Evolutionary conservation across 2,888 invertebrate genomes (phyloP), one percentile per base, ranked within the genome.

Genomic region (Eustalomyia histrio): DNA sequence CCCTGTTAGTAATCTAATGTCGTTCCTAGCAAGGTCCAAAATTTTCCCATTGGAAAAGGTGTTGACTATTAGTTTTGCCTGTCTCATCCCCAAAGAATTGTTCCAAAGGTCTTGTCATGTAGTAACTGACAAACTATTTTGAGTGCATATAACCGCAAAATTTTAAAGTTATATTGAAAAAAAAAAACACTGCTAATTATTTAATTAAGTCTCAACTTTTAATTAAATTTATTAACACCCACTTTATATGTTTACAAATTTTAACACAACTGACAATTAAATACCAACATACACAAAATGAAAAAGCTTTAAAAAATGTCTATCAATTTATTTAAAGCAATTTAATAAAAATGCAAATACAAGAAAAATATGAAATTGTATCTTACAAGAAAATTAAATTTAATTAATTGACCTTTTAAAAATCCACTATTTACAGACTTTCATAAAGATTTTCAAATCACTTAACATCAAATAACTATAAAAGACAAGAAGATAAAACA

Each of bases 381-480:
- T 65, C 21, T 61, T 21, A 39, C 39, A 39, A 47, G 63, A n/a
- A 58, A 55, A 75, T 69, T 73, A 52, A 65, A 53, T 71, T 58
- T 17, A 73, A 55, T 65, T 63, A 65, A 69, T 69, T 58, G 43
- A 7, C 50, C 53, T 69, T 60, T 12, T 53, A 29, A 65, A 24
- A n/a, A 39, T 50, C 10, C 12, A 68, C 21, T 73, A 29, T 29
- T 63, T 76, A 16, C 65, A 81, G 81, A 67, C 69, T 50, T 33
- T 50, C 52, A 33, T 64, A 64, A 64, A 64, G 50, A 69, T 67
- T 81, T 76, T 73, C 55, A 52, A 69, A 61, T 68, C 35, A 69
- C 72, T 78, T 69, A 71, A 74, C 50, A 71, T 17, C 17, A 9
- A 17, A 47, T 14, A 55, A 47, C 7, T 17, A 50, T 55, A 35